A percentile compares a stretch with the other conserved stretches of the same genome.
Evolutionary conservation across 2,888 invertebrate species (phyloP).

Genomic region (Drosophila pullipes): DNA sequence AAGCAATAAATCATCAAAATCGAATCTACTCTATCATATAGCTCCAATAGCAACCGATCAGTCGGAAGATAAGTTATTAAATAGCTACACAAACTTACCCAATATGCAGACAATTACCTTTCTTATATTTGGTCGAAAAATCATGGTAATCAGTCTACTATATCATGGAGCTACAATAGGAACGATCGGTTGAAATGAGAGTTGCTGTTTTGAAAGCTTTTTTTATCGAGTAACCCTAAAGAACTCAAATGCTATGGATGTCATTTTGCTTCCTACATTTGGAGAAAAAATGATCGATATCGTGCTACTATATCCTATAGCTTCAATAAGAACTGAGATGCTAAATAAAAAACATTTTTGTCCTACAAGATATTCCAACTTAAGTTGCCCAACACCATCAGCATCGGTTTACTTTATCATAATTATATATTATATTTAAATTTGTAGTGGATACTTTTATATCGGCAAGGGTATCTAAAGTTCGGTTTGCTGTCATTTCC

Average conservation of each 20-base stretch:
- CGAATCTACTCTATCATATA: not conserved
- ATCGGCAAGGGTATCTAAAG: not conserved
- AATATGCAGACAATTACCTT: not conserved
- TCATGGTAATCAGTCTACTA: too few relatives aligned
- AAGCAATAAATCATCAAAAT: not conserved
- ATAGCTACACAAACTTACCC: not conserved
- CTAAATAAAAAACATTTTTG: not conserved
- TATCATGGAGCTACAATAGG: fast-evolving
- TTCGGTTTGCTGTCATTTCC: not conserved
- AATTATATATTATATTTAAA: not conserved
- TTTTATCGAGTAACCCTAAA: not conserved
- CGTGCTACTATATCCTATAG: not conserved
- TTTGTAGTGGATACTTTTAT: not conserved
- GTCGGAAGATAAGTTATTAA: not conserved
- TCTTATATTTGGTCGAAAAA: not conserved
- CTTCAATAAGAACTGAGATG: not conserved
- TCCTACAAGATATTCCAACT: not conserved
- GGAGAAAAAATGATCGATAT: not conserved
- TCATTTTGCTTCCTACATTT: not conserved
- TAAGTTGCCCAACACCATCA: not conserved
- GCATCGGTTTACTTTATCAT: fast-evolving
- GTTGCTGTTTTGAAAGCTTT: not conserved
- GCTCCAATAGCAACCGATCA: not conserved
- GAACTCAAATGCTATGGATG: not conserved
- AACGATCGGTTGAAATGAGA: not conserved